These are phyloP conservation scores for Odontocerum albicorne DNA, from an alignment of 2,888 invertebrate genomes.

Conservation along the genomic window DNA sequence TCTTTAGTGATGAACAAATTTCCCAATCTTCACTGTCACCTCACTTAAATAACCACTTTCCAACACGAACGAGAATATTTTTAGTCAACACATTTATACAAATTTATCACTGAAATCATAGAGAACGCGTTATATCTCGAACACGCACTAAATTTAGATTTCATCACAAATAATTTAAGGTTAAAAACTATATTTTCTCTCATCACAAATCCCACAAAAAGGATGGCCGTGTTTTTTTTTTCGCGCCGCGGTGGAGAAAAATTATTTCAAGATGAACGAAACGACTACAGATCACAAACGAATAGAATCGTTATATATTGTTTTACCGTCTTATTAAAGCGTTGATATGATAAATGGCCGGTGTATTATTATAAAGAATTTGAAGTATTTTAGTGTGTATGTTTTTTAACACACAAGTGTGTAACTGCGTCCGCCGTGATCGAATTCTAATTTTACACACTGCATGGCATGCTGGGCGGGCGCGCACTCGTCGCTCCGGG, in stretches of 20 bases:
- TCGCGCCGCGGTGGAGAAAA: background rate
- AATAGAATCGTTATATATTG: too few relatives aligned
- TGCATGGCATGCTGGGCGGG: constrained; percentile 42
- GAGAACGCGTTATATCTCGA: constrained; percentile 2
- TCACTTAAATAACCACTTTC: background rate
- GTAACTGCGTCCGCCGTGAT: too few relatives aligned
- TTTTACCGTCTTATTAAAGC: too few relatives aligned
- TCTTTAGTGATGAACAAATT: too few relatives aligned
- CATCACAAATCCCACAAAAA: background rate
- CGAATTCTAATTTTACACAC: constrained; percentile 23
- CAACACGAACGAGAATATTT: constrained; percentile 9
- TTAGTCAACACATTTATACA: constrained; percentile 13
- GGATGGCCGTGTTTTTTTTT: background rate
- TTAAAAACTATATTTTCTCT: constrained; percentile 7
- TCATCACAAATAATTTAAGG: constrained; percentile 19
- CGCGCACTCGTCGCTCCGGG: constrained; percentile 41
- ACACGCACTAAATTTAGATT: constrained; percentile 20
- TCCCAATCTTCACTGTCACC: background rate
- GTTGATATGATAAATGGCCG: too few relatives aligned
- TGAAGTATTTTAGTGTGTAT: constrained; percentile 39
- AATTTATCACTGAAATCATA: constrained; percentile 10
- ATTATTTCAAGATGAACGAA: background rate
- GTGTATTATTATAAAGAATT: constrained; percentile 31
- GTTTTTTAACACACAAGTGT: constrained; percentile 21
- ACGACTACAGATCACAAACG: too few relatives aligned